These are phyloP conservation scores for Ahaetulla prasina DNA, from an alignment of 2,113 vertebrate genomes.

Conservation along the genomic window DNA sequence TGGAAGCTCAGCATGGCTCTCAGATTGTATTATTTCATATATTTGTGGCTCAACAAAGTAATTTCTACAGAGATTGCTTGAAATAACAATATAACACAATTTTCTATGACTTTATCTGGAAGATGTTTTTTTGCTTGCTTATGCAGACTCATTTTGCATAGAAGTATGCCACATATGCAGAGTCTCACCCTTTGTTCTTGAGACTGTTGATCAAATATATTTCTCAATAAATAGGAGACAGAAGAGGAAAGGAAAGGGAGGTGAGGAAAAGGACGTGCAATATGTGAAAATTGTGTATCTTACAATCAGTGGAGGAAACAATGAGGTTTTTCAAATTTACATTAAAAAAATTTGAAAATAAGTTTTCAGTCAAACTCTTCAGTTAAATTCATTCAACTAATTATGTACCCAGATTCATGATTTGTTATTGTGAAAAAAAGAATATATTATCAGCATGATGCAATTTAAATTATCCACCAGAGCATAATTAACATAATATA, in stretches of 20 bases:
- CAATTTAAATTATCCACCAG: neutral
- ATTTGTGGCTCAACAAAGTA: slow-evolving; percentile 18
- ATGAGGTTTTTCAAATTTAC: neutral
- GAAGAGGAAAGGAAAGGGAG: neutral
- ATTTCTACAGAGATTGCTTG: slow-evolving; percentile 25
- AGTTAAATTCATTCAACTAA: neutral
- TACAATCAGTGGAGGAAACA: too few relatives aligned
- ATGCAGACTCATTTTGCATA: neutral
- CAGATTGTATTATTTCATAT: slow-evolving; percentile 19
- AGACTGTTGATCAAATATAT: neutral
- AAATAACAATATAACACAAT: slow-evolving; percentile 16
- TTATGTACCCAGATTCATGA: neutral
- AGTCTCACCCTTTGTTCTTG: neutral
- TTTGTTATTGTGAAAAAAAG: neutral
- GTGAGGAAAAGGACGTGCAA: neutral
- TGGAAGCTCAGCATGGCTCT: slow-evolving; percentile 32
- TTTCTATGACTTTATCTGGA: neutral
- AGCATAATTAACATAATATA: neutral
- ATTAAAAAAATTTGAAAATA: neutral
- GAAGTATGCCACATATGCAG: neutral
- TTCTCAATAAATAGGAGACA: neutral
- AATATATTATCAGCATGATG: neutral
- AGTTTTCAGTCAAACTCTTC: neutral
- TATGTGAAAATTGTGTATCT: neutral
- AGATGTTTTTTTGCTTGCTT: neutral